A percentile compares a stretch with the other conserved stretches of the same genome.
Evolutionary conservation across 2,888 invertebrate species (phyloP).

Genomic region (Lordiphosa fenestrarum): DNA sequence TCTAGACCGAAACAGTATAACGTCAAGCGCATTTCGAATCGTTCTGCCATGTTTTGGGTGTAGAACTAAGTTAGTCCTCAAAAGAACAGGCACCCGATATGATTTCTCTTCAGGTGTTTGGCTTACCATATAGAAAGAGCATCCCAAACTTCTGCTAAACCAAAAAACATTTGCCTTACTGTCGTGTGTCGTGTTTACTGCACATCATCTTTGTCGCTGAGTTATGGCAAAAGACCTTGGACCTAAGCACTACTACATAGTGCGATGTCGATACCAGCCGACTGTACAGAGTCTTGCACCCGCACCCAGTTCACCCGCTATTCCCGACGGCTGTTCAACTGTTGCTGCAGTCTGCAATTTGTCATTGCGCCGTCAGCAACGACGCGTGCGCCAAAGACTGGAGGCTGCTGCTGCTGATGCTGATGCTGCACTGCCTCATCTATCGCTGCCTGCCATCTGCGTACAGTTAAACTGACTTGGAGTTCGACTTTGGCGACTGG

Average conservation of each 20-base stretch:
- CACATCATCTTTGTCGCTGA: conserved; percentile 52
- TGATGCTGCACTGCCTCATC: conserved; percentile 36
- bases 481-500: conserved; percentile 23
- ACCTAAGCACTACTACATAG: conserved; percentile 35
- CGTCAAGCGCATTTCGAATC: too few species aligned
- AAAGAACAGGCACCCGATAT: too few species aligned
- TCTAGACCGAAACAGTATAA: too few species aligned
- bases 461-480: conserved; percentile 62
- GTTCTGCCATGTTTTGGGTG: too few species aligned
- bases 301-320: conserved; percentile 26
- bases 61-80: too few species aligned
- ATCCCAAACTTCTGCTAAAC: background rate
- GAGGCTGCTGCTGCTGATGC: conserved; percentile 9
- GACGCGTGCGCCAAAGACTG: conserved; percentile 57
- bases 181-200: conserved; percentile 23
- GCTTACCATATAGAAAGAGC: background rate
- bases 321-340: background rate
- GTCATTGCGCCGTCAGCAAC: conserved; percentile 62
- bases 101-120: too few species aligned
- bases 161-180: background rate
- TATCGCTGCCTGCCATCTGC: conserved; percentile 67
- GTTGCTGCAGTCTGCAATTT: conserved; percentile 49
- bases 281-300: conserved; percentile 44
- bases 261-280: conserved; percentile 21
- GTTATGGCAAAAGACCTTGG: conserved; percentile 68